phyloP scores from a whole-genome alignment of 2,888 invertebrate genomes.

The Adelognathus sp. region DNA sequence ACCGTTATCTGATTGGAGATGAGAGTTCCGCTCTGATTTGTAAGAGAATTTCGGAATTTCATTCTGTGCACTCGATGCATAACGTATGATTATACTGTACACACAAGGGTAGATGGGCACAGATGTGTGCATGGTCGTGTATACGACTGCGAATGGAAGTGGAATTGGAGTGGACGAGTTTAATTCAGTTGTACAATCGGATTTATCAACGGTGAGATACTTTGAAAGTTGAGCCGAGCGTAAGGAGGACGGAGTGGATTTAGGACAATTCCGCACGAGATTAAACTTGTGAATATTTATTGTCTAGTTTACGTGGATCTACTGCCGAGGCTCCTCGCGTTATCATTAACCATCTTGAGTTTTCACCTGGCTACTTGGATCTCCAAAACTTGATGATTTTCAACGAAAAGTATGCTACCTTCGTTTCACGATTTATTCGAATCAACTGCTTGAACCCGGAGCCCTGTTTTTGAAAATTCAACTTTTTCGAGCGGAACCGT shows the following conservation, averaged over 20 bases:
- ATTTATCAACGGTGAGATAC: constrained; percentile 27
- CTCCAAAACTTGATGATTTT: too few species aligned
- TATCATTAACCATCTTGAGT: too few species aligned
- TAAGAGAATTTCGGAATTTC: constrained; percentile 48
- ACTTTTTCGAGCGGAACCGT: too few species aligned
- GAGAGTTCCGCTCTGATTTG: constrained; percentile 53
- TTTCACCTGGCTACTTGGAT: too few species aligned
- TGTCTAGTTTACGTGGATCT: too few species aligned
- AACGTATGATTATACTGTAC: not conserved
- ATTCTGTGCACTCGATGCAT: constrained; percentile 16
- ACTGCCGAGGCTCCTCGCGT: too few species aligned
- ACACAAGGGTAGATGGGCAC: too few species aligned
- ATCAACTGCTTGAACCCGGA: too few species aligned
- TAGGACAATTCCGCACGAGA: not conserved
- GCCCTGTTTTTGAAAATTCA: too few species aligned
- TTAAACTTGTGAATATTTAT: too few species aligned
- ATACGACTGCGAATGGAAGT: not conserved
- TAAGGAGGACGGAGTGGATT: not conserved
- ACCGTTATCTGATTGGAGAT: constrained; percentile 51
- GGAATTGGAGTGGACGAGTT: constrained; percentile 24
- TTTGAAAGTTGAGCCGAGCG: not conserved
- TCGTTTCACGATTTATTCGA: too few species aligned
- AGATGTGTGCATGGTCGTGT: not conserved
- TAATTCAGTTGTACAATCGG: constrained; percentile 34
- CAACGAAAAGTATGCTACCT: too few species aligned